Conservation (phyloP, 2,113 vertebrate species). For the Sclerurus mexicanus region DNA sequence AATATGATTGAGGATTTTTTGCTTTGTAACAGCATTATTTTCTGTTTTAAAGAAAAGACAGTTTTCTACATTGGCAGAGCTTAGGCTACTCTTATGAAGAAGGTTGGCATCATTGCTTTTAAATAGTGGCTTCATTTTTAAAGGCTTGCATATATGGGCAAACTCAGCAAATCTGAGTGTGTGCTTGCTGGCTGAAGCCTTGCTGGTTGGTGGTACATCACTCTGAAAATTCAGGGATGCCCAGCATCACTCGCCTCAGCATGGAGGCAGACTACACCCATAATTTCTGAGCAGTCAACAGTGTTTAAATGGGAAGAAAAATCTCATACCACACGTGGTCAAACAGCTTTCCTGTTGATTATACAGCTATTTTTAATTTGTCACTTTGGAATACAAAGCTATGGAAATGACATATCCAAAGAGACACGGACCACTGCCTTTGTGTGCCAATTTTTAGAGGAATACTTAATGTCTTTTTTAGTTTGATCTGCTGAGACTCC, state of each 20-base stretch:
- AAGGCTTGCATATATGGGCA: not conserved
- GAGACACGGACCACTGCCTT: not conserved
- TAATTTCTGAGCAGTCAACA: not conserved
- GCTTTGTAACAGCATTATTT: not conserved
- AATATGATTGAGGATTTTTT: not conserved
- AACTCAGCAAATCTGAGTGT: not conserved
- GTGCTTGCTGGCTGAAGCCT: not conserved
- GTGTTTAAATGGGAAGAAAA: not conserved
- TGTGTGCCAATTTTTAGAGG: not conserved
- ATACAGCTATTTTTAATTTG: not conserved
- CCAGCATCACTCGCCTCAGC: not conserved
- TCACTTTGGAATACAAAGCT: not conserved
- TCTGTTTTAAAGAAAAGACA: not conserved
- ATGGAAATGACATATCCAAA: not conserved
- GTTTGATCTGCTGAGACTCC: not conserved
- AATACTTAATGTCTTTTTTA: not conserved
- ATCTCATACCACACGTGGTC: rapidly evolving
- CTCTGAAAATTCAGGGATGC: not conserved
- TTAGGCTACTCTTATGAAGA: not conserved
- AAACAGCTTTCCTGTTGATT: not conserved
- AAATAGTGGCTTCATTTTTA: not conserved
- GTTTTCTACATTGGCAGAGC: not conserved
- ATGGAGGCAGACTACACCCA: not conserved
- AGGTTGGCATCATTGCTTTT: not conserved
- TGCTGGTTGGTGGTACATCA: rapidly evolving